These are phyloP conservation scores for Drosophila busckii DNA, from an alignment of 1,140 invertebrate genomes.

Conservation along the genomic window DNA sequence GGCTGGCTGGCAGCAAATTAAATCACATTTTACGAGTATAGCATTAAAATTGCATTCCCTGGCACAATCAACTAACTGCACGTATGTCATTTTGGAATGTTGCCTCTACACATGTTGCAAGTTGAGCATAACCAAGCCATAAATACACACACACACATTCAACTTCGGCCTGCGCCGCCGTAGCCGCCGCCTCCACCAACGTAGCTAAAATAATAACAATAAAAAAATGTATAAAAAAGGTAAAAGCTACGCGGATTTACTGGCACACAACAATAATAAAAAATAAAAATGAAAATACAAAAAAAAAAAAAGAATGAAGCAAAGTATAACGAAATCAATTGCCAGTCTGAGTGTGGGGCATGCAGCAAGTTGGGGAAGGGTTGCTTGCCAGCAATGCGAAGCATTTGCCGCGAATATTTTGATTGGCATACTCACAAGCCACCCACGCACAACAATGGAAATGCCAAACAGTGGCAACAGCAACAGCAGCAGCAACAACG, in stretches of 20 bases:
- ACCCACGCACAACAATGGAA: conserved; percentile 56
- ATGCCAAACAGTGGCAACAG: conserved; percentile 51
- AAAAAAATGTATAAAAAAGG: no score
- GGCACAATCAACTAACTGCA: conserved; percentile 32
- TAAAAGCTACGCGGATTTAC: no score
- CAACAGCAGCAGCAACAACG: conserved; percentile 7
- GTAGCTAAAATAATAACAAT: no score
- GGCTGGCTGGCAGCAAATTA: no score
- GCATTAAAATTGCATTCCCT: conserved; percentile 30
- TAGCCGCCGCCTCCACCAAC: no score
- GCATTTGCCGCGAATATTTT: conserved; percentile 69
- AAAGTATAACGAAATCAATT: conserved; percentile 57
- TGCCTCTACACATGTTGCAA: conserved; percentile 31
- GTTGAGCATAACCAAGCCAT: conserved; percentile 37
- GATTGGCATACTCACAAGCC: conserved; percentile 56
- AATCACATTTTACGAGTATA: conserved; percentile 16
- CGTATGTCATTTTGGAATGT: conserved; percentile 26
- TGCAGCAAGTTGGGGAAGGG: conserved; percentile 25
- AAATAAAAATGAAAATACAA: neutral
- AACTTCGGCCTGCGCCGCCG: no score
- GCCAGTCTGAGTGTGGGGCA: conserved; percentile 33
- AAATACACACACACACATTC: conserved; percentile 29
- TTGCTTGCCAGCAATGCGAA: conserved; percentile 55
- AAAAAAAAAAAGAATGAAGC: conserved; percentile 3
- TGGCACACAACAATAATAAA: conserved; percentile 11